These are phyloP conservation scores for Pseudoips prasinana DNA, from an alignment of 2,888 invertebrate genomes.

Conservation along the genomic window DNA sequence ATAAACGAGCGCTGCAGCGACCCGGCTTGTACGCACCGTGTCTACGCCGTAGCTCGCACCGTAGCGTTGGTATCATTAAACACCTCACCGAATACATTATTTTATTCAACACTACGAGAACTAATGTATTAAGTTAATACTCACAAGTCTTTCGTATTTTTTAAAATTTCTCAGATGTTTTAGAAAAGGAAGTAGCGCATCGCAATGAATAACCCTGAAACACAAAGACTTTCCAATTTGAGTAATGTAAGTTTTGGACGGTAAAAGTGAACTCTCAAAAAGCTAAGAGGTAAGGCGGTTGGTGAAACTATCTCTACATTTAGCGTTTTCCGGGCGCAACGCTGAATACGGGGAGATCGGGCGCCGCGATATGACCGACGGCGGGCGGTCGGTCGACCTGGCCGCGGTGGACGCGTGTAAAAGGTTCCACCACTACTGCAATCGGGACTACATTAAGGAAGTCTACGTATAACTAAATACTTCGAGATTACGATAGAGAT, in stretches of 20 bases:
- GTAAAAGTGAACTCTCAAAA: constrained; percentile 62
- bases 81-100: constrained; percentile 12
- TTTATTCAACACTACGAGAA: neutral
- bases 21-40: constrained; percentile 56
- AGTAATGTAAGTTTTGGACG: constrained; percentile 70
- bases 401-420: constrained; percentile 38
- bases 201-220: constrained; percentile 44
- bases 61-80: constrained; percentile 19
- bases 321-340: constrained; percentile 62
- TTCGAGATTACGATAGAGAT: no score
- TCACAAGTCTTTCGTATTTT: constrained; percentile 11
- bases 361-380: constrained; percentile 58
- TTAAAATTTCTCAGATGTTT: neutral
- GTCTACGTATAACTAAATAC: constrained; percentile 5
- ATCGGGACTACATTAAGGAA: constrained; percentile 46
- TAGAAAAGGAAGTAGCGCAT: constrained; percentile 10
- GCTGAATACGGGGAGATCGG: constrained; percentile 75
- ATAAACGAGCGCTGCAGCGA: constrained; percentile 74
- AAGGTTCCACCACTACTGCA: constrained; percentile 40
- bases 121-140: no score
- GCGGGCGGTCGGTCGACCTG: constrained; percentile 37
- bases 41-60: constrained; percentile 32
- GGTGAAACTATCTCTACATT: constrained; percentile 65
- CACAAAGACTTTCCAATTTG: constrained; percentile 69
- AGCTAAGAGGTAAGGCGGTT: constrained; percentile 60